A percentile compares a stretch with the other conserved stretches of the same genome.
phyloP scores from a whole-genome alignment of 2,113 vertebrate genomes.

The Actinemys pallida region DNA sequence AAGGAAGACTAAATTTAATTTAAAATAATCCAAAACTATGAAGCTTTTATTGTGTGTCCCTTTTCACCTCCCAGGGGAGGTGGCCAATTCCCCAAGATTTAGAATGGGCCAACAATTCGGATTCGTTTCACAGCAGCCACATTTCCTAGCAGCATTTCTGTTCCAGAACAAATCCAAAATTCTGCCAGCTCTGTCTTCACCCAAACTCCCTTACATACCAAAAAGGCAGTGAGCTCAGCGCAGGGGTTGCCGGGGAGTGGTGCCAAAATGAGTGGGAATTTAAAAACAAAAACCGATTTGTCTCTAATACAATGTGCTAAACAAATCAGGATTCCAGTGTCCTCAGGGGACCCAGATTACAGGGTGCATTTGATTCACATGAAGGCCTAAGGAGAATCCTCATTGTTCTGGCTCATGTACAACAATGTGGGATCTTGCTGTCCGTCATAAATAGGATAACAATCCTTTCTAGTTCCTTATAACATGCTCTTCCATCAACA shows the following conservation, averaged over 20 bases:
- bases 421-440: constrained; percentile 50
- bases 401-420: constrained; percentile 17
- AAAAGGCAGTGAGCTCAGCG: background rate
- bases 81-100: background rate
- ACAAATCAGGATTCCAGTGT: background rate
- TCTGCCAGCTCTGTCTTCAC: background rate
- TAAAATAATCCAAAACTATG: background rate
- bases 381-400: background rate
- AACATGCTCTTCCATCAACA: constrained; percentile 43
- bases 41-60: background rate
- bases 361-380: background rate
- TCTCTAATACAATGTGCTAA: background rate
- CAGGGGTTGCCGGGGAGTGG: background rate
- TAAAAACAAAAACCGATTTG: background rate
- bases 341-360: background rate
- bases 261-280: constrained; percentile 13
- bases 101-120: background rate
- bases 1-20: background rate
- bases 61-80: background rate
- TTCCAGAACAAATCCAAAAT: background rate
- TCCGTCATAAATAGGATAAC: constrained; percentile 53
- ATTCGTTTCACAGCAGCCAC: background rate
- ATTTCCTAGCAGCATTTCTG: background rate
- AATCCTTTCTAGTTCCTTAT: constrained; percentile 46
- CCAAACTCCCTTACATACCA: background rate